Base-by-base conservation (phyloP, 2,797 vertebrate species). In the Acrossocheilus wenchowensis region DNA sequence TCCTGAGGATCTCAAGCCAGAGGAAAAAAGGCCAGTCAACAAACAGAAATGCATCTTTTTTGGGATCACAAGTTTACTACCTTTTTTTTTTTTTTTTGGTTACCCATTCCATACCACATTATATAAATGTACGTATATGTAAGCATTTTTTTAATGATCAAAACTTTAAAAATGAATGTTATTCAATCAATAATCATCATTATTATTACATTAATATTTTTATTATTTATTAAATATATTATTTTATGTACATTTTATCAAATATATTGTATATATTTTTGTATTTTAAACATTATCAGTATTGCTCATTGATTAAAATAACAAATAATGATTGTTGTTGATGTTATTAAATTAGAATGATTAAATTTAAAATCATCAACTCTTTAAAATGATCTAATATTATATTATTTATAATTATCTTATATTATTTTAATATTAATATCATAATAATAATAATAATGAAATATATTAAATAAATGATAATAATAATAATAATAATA, bases 1-100 rank as follows among this genome's bases (percentile, higher is more conserved):
- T 54, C 43, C 30, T 10, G 57, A 87, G 71, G 57, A 87, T 50
- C 39, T 60, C n/a, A 71, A 84, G 72, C 81, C 34, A 50, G 48
- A 84, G 41, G 12, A 41, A 84, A 45, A 69, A 57, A 62, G 19
- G 45, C 14, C 75, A 57, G 54, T 45, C 48, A 60, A 73, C 39
- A 57, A 74, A 60, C 10, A 57, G 39, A 72, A 39, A 36, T 36
- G 11, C 4, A 50, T 50, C 48, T 68, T 15, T 80, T 77, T 48
- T 66, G 17, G 62, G 26, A 75, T 52, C 45, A 75, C 34, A 41
- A 10, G 23, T 64, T 80, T 62, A 79, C 4, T 64, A 19, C 57
- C 21, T 4, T 78, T 60, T n/a, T 60, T 4, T 54, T 9, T 43
- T 1, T 43, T 17, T 52, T 6, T 6, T 12, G 11, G 5, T 54